phyloP scores from a whole-genome alignment of 37 sponge, comb jelly and placozoan genomes.

The Lycopodina hypogea region DNA sequence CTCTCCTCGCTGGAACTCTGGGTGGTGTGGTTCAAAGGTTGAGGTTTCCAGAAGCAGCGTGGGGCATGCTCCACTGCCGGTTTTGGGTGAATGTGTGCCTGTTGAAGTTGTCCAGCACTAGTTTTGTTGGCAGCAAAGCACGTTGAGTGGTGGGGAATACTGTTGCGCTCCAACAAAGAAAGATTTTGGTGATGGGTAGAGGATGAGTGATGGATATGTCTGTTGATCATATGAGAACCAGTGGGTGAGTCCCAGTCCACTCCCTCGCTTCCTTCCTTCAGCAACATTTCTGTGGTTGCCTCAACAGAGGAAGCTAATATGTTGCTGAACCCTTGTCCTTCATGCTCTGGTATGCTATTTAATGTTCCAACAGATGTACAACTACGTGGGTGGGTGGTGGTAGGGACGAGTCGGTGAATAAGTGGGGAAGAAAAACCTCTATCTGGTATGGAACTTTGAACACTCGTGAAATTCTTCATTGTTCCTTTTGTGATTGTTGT shows the following conservation, averaged over 20 bases:
- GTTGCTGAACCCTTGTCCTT: neutral
- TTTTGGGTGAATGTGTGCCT: too few species aligned
- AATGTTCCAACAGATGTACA: too few species aligned
- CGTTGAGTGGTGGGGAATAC: too few species aligned
- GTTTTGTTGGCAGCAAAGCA: too few species aligned
- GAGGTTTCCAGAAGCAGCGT: slow-evolving; percentile 21
- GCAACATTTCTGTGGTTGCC: too few species aligned
- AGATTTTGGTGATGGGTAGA: too few species aligned
- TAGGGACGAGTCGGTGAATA: neutral
- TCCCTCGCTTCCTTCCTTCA: neutral
- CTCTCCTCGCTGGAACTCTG: slow-evolving; percentile 33
- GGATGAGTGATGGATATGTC: too few species aligned
- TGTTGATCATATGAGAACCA: neutral
- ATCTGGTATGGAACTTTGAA: too few species aligned
- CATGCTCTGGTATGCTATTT: neutral
- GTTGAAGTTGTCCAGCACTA: too few species aligned
- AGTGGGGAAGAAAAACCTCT: neutral
- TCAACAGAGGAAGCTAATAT: neutral
- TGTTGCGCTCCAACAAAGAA: too few species aligned
- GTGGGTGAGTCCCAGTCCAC: neutral
- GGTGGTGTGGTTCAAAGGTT: slow-evolving; percentile 19
- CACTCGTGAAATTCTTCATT: too few species aligned
- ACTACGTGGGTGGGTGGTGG: neutral
- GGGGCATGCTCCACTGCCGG: neutral
- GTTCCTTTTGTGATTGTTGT: too few species aligned